Evolutionary conservation across 2,113 vertebrate species (phyloP).

Genomic region (Nettapus auritus): DNA sequence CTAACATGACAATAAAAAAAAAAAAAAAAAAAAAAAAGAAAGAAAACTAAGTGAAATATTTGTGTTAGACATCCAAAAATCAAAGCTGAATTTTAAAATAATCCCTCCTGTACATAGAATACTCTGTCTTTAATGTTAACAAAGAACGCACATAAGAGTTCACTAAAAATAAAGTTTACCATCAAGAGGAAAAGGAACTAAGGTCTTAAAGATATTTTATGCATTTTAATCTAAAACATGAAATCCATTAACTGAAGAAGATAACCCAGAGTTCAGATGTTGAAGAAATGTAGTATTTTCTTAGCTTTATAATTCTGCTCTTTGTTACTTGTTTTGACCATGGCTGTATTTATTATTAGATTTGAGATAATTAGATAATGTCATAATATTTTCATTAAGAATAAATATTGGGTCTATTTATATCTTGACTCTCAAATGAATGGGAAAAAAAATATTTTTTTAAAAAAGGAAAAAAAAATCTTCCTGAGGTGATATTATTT

Average conservation of each 20-base stretch:
- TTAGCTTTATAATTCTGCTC: conserved; percentile 11
- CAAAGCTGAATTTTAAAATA: not conserved
- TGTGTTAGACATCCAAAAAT: not conserved
- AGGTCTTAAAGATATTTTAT: not conserved
- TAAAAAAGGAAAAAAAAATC: not conserved
- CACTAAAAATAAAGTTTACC: not conserved
- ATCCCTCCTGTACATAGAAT: not conserved
- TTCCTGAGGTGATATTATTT: not conserved
- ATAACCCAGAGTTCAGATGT: not conserved
- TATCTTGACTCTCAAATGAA: not conserved
- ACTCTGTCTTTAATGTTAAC: not conserved
- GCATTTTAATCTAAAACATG: not conserved
- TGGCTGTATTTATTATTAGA: not conserved
- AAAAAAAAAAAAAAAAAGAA: not conserved
- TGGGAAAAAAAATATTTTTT: not conserved
- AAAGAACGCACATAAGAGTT: not conserved
- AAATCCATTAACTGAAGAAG: not conserved
- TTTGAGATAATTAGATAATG: conserved; percentile 43
- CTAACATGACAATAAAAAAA: not conserved
- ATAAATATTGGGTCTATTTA: conserved; percentile 2
- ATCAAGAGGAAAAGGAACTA: not conserved
- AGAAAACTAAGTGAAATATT: not conserved
- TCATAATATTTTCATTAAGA: conserved; percentile 1
- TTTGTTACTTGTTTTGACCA: conserved; percentile 16
- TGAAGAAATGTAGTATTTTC: not conserved